These are phyloP conservation scores for Drosophila guanche DNA, from an alignment of 1,140 invertebrate genomes.

Conservation along the genomic window DNA sequence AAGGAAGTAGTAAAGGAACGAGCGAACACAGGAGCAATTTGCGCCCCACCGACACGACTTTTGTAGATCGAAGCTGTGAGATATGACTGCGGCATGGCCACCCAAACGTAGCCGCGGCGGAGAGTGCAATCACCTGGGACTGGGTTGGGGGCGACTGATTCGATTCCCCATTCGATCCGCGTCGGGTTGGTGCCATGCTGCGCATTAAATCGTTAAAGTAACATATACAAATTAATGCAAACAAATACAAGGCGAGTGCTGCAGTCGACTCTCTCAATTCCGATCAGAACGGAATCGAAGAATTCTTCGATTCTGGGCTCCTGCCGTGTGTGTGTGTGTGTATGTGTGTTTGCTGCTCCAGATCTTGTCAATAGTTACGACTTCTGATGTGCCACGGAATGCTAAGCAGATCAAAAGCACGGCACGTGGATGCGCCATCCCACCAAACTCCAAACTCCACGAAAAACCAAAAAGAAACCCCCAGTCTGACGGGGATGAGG, in stretches of 20 bases:
- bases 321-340: not conserved
- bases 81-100: conserved; percentile 18
- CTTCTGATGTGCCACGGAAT: conserved; percentile 76
- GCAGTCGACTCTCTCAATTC: conserved; percentile 11
- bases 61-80: conserved; percentile 4
- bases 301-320: conserved; percentile 12
- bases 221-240: conserved; percentile 81
- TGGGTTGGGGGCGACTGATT: conserved; percentile 7
- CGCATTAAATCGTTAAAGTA: conserved; percentile 76
- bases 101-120: conserved; percentile 29
- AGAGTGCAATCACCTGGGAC: conserved; percentile 72
- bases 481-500: conserved; percentile 44
- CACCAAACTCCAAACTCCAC: conserved; percentile 10
- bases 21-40: conserved; percentile 30
- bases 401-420: conserved; percentile 77
- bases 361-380: conserved; percentile 77
- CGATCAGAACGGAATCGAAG: not conserved
- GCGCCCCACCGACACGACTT: conserved; percentile 1
- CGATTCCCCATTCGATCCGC: conserved; percentile 47
- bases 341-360: conserved; percentile 27
- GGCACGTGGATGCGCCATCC: conserved; percentile 53
- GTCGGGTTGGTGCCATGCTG: conserved; percentile 51
- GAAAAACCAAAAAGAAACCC: conserved; percentile 19
- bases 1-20: conserved; percentile 66
- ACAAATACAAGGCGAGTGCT: conserved; percentile 65